phyloP scores from a whole-genome alignment of 2,888 invertebrate genomes.

The Habroteleia sp. region DNA sequence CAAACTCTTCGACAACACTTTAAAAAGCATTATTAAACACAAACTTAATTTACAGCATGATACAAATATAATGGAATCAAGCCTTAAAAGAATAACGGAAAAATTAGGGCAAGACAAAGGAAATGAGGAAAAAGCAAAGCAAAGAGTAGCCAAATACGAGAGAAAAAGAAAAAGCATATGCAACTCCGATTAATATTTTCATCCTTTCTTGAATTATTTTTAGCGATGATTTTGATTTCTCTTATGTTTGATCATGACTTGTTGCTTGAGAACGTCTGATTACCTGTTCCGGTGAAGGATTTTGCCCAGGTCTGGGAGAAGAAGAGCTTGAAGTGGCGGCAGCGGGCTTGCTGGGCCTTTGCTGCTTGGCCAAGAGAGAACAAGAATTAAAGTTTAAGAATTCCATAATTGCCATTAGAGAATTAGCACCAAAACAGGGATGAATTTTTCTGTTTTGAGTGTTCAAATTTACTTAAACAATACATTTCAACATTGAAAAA shows the following conservation, averaged over 20 bases:
- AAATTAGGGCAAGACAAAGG: constrained; percentile 21
- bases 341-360: constrained; percentile 83
- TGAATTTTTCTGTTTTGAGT: too few relatives aligned
- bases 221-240: too few relatives aligned
- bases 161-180: constrained; percentile 24
- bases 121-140: constrained; percentile 60
- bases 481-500: too few relatives aligned
- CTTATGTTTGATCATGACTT: too few relatives aligned
- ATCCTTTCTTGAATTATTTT: too few relatives aligned
- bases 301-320: constrained; percentile 83
- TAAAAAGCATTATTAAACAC: too few relatives aligned
- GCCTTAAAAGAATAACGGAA: constrained; percentile 52
- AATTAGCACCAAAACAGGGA: too few relatives aligned
- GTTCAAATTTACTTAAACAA: too few relatives aligned
- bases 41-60: too few relatives aligned
- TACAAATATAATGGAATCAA: too few relatives aligned
- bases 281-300: constrained; percentile 84
- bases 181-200: constrained; percentile 14
- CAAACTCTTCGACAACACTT: too few relatives aligned
- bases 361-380: constrained; percentile 81
- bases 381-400: constrained; percentile 76
- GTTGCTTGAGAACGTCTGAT: constrained; percentile 79
- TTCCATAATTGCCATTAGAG: too few relatives aligned
- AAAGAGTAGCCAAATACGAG: constrained; percentile 67
- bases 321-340: constrained; percentile 82